Percentiles rank a stretch among this genome's conserved stretches.
phyloP scores from a whole-genome alignment of 1,140 invertebrate genomes.

The Lepidostoma basale region DNA sequence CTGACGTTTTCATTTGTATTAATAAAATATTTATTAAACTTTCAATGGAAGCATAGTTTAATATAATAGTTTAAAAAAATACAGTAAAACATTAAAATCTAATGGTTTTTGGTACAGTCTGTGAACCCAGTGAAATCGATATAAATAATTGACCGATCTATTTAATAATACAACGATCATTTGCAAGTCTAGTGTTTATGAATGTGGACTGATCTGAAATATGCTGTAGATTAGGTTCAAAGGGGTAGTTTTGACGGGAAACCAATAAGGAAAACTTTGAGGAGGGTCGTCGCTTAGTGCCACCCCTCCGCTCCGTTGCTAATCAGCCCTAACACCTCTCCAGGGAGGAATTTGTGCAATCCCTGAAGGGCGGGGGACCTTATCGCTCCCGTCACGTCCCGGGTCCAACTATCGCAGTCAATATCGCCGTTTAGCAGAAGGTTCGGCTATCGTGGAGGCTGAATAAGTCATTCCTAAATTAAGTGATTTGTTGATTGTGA shows the following conservation, averaged over 20 bases:
- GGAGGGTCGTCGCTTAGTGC: background rate
- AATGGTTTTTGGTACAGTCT: too few relatives aligned
- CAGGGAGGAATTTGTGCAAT: slow-evolving; percentile 36
- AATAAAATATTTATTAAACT: too few relatives aligned
- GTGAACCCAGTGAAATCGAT: too few relatives aligned
- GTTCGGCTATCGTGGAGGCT: background rate
- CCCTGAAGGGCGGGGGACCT: slow-evolving; percentile 31
- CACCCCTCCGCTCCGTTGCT: slow-evolving; percentile 36
- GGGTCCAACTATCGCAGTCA: slow-evolving; percentile 3
- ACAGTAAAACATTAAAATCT: too few relatives aligned
- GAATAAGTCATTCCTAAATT: background rate
- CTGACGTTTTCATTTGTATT: too few relatives aligned
- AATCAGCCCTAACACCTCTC: slow-evolving; percentile 44
- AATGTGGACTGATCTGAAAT: background rate
- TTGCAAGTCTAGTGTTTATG: background rate
- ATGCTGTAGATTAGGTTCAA: background rate
- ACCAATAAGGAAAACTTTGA: slow-evolving; percentile 2
- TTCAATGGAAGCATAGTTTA: too few relatives aligned
- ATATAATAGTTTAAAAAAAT: too few relatives aligned
- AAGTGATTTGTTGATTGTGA: background rate
- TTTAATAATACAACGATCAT: too few relatives aligned
- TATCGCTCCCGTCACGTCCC: slow-evolving; percentile 32
- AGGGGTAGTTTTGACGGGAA: background rate
- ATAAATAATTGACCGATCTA: too few relatives aligned
- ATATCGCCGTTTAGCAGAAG: slow-evolving; percentile 26